A percentile compares a stretch with the other conserved stretches of the same genome.
These are phyloP conservation scores for Oligia latruncula DNA, from an alignment of 2,888 invertebrate species.

Conservation along the genomic window DNA sequence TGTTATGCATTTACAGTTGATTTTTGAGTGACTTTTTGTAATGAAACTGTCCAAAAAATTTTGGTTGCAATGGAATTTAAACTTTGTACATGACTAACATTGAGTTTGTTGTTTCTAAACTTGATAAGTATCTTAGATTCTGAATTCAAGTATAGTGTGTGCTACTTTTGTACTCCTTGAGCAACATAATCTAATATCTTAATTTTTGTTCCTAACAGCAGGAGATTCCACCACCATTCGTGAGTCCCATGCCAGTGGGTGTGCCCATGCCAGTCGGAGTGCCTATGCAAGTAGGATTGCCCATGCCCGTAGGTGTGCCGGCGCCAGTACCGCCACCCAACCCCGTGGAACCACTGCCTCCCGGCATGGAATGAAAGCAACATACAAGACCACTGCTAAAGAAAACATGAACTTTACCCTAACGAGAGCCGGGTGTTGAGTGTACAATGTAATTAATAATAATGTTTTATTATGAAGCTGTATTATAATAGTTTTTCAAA, in stretches of 20 bases:
- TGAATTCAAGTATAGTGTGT: background rate
- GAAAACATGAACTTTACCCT: conserved; percentile 42
- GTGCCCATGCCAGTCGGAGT: conserved; percentile 52
- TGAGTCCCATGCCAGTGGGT: conserved; percentile 55
- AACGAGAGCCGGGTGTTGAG: conserved; percentile 17
- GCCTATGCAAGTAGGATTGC: conserved; percentile 54
- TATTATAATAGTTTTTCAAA: conserved; percentile 20
- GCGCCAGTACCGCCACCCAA: conserved; percentile 65
- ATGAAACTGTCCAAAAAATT: background rate
- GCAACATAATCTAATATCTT: background rate
- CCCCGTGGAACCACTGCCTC: conserved; percentile 82
- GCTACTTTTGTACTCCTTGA: background rate
- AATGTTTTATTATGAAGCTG: conserved; percentile 13
- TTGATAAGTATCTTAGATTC: background rate
- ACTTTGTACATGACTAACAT: background rate
- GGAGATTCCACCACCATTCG: conserved; percentile 60
- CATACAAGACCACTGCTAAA: background rate
- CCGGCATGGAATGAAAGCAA: conserved; percentile 82
- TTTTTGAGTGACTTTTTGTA: background rate
- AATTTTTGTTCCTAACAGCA: conserved; percentile 50
- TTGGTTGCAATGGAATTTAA: background rate
- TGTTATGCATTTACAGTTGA: background rate
- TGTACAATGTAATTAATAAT: conserved; percentile 29
- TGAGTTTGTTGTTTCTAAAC: background rate
- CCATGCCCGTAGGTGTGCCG: conserved; percentile 50